Base-by-base conservation (phyloP, 2,888 invertebrate species). In the Drosophila incognita region DNA sequence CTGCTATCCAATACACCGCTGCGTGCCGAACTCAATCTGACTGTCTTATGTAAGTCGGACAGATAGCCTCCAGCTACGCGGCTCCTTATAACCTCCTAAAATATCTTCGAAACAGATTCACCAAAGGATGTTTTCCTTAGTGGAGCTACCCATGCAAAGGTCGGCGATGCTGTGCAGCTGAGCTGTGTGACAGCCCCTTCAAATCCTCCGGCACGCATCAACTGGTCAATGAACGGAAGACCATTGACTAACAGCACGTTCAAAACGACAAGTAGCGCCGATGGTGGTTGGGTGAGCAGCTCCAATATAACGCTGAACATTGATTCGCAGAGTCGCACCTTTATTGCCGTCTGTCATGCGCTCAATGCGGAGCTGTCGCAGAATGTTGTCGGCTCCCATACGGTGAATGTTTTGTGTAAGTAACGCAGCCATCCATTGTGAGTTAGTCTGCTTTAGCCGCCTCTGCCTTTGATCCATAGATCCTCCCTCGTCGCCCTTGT, bases 321-420 rank as follows among this genome's bases (percentile, higher is more conserved):
- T 36, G 91, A 89, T 60, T 76, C 92, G 4, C 90, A 92, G 52
- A 92, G 91, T 53, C 91, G 90, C 35, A 88, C 91, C 1, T 91
- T 92, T 69, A 85, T 92, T 10, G 84, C 84, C 13, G 92, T 92
- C 4, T 92, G 92, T 53, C 91, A 92, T 70, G 92, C 91, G 13
- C 83, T 91, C n/a, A 92, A 92, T 66, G 80, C 84, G 61, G 92
- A 91, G 36, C 80, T 92, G 42, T 91, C 92, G 0, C 92, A 92
- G 64, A 92, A 92, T 76, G 92, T 92, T 31, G 90, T 92, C 15
- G 91, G 91, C 3, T 92, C 92, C 0, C 92, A 92, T 42, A 92
- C 92, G 13, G 90, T 92, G 13, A 91, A 92, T 74, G 91, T 92
- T 24, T 81, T 92, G 48, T 92, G 92, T 92, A 87, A 91, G 92